Conservation (phyloP, 2,888 invertebrate genomes). For the Eremobia ochroleuca region DNA sequence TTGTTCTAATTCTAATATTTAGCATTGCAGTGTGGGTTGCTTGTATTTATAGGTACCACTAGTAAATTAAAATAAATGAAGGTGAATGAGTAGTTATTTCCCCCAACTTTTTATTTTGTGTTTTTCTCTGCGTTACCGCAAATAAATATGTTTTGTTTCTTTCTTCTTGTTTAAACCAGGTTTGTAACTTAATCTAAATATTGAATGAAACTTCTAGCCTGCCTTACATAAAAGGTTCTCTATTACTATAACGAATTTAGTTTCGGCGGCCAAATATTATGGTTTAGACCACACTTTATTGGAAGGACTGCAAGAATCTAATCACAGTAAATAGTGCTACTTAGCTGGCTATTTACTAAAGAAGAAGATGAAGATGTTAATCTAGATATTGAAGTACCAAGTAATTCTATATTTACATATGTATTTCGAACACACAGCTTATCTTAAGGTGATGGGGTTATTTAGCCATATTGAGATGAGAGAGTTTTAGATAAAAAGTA, state of each 20-base stretch:
- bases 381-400: constrained; percentile 18
- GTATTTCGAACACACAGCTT: neutral
- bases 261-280: neutral
- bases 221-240: neutral
- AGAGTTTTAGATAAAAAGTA: constrained; percentile 5
- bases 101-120: neutral
- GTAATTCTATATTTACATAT: constrained; percentile 12
- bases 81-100: too few species aligned
- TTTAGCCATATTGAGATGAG: neutral
- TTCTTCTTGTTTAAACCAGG: neutral
- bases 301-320: neutral
- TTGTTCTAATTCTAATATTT: too few species aligned
- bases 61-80: too few species aligned
- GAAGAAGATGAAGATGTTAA: too few species aligned
- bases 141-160: neutral
- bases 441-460: neutral
- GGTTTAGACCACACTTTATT: neutral
- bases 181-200: neutral
- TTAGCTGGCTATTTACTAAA: constrained; percentile 10
- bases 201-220: neutral
- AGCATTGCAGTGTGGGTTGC: too few species aligned
- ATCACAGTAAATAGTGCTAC: constrained; percentile 1
- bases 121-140: neutral
- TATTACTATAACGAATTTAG: neutral
- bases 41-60: too few species aligned